Evolutionary conservation across 2,888 invertebrate genomes (phyloP).

Genomic region (Xestoiulus laeticollis): DNA sequence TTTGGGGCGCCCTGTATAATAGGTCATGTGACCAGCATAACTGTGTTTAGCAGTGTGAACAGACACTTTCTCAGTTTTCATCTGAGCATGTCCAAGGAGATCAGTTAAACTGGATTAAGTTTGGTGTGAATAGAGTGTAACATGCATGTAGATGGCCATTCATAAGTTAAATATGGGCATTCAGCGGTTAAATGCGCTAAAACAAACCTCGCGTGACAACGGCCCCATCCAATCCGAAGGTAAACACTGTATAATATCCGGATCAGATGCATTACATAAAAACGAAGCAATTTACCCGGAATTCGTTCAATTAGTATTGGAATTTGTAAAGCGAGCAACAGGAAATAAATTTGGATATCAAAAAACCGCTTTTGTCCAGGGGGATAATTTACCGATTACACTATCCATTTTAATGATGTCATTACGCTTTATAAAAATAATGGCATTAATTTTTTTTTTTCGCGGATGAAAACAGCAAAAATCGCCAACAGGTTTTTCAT

Average conservation of each 20-base stretch:
- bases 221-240: background rate
- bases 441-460: background rate
- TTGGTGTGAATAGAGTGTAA: no score
- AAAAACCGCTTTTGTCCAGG: background rate
- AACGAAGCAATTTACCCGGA: background rate
- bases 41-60: no score
- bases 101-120: no score
- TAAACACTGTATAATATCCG: background rate
- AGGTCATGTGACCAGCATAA: no score
- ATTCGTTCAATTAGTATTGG: background rate
- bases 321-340: background rate
- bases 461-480: background rate
- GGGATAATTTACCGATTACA: background rate
- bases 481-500: conserved; percentile 9
- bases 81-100: no score
- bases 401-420: background rate
- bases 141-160: no score
- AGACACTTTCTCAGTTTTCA: no score
- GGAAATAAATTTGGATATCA: background rate
- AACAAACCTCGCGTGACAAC: background rate
- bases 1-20: no score
- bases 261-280: background rate
- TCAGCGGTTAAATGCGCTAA: no score
- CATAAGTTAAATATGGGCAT: background rate
- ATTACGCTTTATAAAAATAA: conserved; percentile 28